Evolutionary conservation across 2,888 invertebrate genomes (phyloP).

Genomic region (Teleogryllus oceanicus): DNA sequence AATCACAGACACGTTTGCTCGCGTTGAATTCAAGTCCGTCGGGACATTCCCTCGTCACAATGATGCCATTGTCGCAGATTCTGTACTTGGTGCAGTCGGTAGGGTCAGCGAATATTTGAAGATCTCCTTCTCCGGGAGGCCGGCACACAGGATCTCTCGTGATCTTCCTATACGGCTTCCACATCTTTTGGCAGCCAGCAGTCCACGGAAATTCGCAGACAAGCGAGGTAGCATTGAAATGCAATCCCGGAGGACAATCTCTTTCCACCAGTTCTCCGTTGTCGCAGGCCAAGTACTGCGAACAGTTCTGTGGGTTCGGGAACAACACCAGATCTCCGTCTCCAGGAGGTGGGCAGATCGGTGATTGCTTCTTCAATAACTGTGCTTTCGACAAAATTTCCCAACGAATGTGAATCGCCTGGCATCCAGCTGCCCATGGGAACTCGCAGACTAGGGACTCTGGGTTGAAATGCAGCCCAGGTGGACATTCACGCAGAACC

Average conservation of each 20-base stretch:
- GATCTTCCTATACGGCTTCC: background rate
- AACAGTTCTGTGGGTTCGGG: constrained; percentile 11
- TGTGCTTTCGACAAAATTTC: too few relatives aligned
- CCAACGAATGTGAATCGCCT: background rate
- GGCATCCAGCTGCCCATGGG: background rate
- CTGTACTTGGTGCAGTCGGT: too few relatives aligned
- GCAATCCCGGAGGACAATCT: background rate
- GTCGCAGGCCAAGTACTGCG: background rate
- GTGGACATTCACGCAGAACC: background rate
- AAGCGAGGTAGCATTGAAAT: background rate
- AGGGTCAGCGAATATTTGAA: too few relatives aligned
- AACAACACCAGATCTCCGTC: background rate
- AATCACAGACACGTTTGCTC: too few relatives aligned
- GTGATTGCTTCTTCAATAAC: too few relatives aligned
- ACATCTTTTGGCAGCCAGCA: background rate
- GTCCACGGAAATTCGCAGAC: background rate
- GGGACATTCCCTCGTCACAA: too few relatives aligned
- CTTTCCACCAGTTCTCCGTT: background rate
- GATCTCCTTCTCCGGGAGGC: background rate
- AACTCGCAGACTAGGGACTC: background rate
- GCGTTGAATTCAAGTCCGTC: too few relatives aligned
- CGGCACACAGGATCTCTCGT: background rate
- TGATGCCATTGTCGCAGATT: too few relatives aligned
- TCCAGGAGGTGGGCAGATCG: too few relatives aligned
- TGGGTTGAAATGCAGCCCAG: background rate